Evolutionary conservation across 2,888 invertebrate species (phyloP).

Genomic region (Crepidodera aurea): DNA sequence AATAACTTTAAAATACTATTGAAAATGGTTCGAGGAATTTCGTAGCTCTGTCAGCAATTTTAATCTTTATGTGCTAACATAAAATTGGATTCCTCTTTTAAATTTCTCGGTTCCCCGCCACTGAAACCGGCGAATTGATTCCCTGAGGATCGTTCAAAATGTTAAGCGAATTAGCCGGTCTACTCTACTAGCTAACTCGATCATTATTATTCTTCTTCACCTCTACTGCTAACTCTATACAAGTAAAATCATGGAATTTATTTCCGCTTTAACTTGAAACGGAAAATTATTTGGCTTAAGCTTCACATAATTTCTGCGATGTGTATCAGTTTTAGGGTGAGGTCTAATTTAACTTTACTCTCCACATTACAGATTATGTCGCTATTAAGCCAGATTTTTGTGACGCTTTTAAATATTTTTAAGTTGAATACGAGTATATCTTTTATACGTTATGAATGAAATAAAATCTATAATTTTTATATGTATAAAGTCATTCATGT

Average conservation of each 20-base stretch:
- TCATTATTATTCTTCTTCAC: conserved; percentile 26
- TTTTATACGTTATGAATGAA: no score
- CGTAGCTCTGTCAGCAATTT: no score
- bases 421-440: no score
- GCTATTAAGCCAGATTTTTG: no score
- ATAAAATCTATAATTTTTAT: no score
- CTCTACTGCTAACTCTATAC: conserved; percentile 3
- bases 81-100: not conserved
- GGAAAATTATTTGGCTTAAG: conserved; percentile 5
- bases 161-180: conserved; percentile 29
- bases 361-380: no score
- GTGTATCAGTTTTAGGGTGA: conserved; percentile 1
- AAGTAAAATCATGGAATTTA: conserved; percentile 8
- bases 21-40: no score
- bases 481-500: no score
- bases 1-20: no score
- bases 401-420: no score
- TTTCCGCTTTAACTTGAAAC: conserved; percentile 2
- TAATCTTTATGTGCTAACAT: no score
- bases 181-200: conserved; percentile 27
- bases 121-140: not conserved
- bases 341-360: not conserved
- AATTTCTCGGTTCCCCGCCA: not conserved
- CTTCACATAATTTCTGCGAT: not conserved
- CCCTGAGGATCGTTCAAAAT: conserved; percentile 27